Base-by-base conservation (phyloP, 2,113 vertebrate species). In the Mesitornis unicolor region DNA sequence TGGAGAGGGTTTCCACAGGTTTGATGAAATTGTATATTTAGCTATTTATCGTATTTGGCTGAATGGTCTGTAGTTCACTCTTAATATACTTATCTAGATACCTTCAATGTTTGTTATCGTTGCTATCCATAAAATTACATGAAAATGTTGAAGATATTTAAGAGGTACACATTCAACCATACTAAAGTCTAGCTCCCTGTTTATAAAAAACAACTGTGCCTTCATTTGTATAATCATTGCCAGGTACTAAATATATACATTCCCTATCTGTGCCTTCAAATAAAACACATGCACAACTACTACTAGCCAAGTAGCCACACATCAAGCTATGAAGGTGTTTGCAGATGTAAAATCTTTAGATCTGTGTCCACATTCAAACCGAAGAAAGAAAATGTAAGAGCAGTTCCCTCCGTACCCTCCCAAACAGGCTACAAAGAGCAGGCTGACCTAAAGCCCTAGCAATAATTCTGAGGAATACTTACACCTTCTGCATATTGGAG, bases 401-500 rank as follows among this genome's bases (percentile, higher is more conserved):
- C 21, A 81, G 42, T 13, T 6, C n/a, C 14, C 1, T 8, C 28
- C 16, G 7, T 7, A 7, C 9, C 5, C 12, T 16, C 51, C 43
- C 26, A 14, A 36, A 8, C 9, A 16, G 21, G 13, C 45, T 57
- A 22, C 51, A 17, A 48, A 83, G 26, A 63, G 15, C 15, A 50
- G 29, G 4, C 38, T 53, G 38, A 67, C n/a, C 64, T 70, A n/a
- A 79, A 71, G 85, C 59, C 47, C 40, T 11, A 75, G 53, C 24
- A 57, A 28, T 25, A 64, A 21, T 9, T 50, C 70, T 11, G 74
- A 50, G 64, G 57, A 96, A 85, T 95, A 98, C 99, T 97, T 97
- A 99, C 99, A 90, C 99, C 99, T 97, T 99, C 98, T 85, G 99
- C 98, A 79, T 99, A 99, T 35, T 99, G 99, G 91, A 99, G 97